Base-by-base conservation (phyloP, 2,113 vertebrate genomes). In the Etheostoma spectabile region DNA sequence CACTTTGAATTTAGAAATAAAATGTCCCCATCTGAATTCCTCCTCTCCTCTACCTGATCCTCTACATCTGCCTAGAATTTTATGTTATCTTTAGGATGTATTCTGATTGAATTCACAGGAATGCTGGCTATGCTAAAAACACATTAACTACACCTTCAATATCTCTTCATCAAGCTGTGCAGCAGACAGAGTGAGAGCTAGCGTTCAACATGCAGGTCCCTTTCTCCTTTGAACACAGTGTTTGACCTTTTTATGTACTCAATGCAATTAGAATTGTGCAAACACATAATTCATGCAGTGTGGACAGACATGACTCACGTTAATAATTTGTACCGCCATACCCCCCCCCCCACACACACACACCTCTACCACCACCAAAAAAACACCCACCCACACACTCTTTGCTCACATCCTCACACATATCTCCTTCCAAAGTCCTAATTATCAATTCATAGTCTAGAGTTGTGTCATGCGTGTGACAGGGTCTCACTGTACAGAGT, bases 1-100 rank as follows among this genome's bases (percentile, higher is more conserved):
- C 91, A 89, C 89, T 90, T 93, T 85, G 72, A 87, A 87, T 93
- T 90, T 79, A 51, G 82, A 84, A 86, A 84, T 88, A 77, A 87
- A 90, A 77, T 56, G 65, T 73, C 74, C 52, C 52, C 16, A 22
- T 80, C 52, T 80, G 72, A 87, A 84, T 75, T 75, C 79, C 62
- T 51, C 74, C 73, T 56, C 78, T 83, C 33, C 85, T 66, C 56
- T 62, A 77, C 48, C 46, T 65, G 82, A 86, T 88, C 85, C 85
- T 52, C 67, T 6, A 51, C 75, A 84, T 86, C 75, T 79, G 73
- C 48, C 74, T 61, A 59, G 71, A 84, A 86, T 75, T 74, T 67
- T 83, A 67, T 63, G 80, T 86, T 87, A 89, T 87, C 87, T 87
- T 60, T 42, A 45, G 76, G 76, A 87, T 30, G 52, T 35, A 67